phyloP scores from a whole-genome alignment of 2,888 invertebrate genomes.

The Drosophila mimica region DNA sequence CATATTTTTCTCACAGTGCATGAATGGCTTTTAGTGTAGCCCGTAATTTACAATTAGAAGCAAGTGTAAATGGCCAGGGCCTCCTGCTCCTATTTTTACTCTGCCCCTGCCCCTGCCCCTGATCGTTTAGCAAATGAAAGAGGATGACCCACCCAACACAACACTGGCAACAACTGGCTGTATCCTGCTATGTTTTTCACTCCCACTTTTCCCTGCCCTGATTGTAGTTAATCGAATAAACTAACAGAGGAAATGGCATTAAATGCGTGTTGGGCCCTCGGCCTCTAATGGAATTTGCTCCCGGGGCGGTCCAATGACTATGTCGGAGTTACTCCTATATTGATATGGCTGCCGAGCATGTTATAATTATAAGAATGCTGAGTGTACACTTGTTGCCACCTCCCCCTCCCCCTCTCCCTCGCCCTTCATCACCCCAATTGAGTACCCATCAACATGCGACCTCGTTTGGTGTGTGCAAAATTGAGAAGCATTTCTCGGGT shows the following conservation, averaged over 20 bases:
- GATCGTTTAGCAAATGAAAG: slow-evolving; percentile 30
- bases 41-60: slow-evolving; percentile 73
- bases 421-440: neutral
- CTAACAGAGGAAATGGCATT: slow-evolving; percentile 72
- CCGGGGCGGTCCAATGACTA: slow-evolving; percentile 32
- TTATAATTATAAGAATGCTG: slow-evolving; percentile 78
- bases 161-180: neutral
- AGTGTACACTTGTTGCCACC: slow-evolving; percentile 54
- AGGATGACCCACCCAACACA: slow-evolving; percentile 13
- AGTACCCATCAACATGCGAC: neutral
- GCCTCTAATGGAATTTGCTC: slow-evolving; percentile 75
- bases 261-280: slow-evolving; percentile 71
- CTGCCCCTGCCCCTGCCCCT: slow-evolving; percentile 4
- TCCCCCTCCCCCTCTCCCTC: neutral
- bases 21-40: slow-evolving; percentile 22
- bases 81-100: neutral
- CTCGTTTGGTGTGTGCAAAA: slow-evolving; percentile 34
- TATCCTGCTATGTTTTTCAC: slow-evolving; percentile 11
- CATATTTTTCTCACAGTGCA: neutral
- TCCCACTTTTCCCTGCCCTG: slow-evolving; percentile 38
- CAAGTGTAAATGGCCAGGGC: slow-evolving; percentile 68
- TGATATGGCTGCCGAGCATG: slow-evolving; percentile 75
- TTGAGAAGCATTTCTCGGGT: slow-evolving; percentile 33
- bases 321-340: slow-evolving; percentile 47
- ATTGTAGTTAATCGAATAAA: slow-evolving; percentile 78